A percentile compares a stretch with the other conserved stretches of the same genome.
Conservation (phyloP, 2,797 vertebrate species). For the Moxostoma hubbsi region DNA sequence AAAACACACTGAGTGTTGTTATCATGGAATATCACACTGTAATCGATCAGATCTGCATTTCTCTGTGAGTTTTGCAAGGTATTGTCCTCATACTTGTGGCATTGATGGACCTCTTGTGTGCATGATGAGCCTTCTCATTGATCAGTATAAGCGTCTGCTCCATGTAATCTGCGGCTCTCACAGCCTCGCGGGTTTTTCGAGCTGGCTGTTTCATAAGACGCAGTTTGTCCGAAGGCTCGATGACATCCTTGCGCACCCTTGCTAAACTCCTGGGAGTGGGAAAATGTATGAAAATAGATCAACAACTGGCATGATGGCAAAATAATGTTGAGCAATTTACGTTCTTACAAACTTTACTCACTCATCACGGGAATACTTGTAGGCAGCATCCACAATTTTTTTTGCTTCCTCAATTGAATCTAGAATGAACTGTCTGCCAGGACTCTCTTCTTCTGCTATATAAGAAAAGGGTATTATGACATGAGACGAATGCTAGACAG, state of each 20-base stretch:
- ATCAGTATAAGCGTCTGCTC: slow-evolving; percentile 82
- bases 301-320: neutral
- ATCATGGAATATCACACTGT: neutral
- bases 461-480: neutral
- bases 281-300: neutral
- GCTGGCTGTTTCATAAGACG: slow-evolving; percentile 86
- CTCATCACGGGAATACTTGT: slow-evolving; percentile 81
- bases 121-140: slow-evolving; percentile 69
- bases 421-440: slow-evolving; percentile 70
- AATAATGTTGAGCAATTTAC: neutral
- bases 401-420: slow-evolving; percentile 81
- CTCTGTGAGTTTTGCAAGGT: neutral
- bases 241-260: slow-evolving; percentile 66
- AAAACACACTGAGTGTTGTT: neutral
- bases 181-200: slow-evolving; percentile 72
- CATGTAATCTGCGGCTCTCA: slow-evolving; percentile 86
- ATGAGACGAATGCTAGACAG: neutral
- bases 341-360: slow-evolving; percentile 66
- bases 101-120: slow-evolving; percentile 82
- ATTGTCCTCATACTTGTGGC: slow-evolving; percentile 77
- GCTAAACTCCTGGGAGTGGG: slow-evolving; percentile 65
- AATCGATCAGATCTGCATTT: neutral
- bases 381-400: slow-evolving; percentile 82
- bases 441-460: slow-evolving; percentile 62
- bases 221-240: slow-evolving; percentile 79